A percentile compares a stretch with the other conserved stretches of the same genome.
Conservation (phyloP, 2,888 invertebrate genomes). For the Leptinotarsa peninsularis region DNA sequence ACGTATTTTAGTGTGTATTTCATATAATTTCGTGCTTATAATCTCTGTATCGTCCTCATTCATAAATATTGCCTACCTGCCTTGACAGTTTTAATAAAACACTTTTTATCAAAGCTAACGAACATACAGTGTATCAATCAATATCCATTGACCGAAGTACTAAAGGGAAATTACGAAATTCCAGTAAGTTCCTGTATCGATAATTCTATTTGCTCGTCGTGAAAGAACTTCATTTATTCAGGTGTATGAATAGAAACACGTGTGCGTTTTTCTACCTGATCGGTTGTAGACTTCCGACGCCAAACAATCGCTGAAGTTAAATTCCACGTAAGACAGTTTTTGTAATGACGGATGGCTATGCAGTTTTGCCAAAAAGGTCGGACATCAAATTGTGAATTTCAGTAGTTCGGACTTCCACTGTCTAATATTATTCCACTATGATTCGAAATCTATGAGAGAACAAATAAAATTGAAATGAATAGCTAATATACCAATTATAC, state of each 20-base stretch:
- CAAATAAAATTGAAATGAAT: no score
- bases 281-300: neutral
- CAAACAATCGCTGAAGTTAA: neutral
- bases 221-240: neutral
- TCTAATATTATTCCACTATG: no score
- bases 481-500: no score
- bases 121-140: constrained; percentile 5
- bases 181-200: constrained; percentile 16
- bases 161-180: constrained; percentile 4
- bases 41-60: neutral
- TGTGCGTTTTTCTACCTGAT: constrained; percentile 13
- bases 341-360: neutral
- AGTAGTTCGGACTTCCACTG: no score
- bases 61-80: neutral
- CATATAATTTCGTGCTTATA: no score
- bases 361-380: neutral
- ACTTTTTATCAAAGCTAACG: neutral
- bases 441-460: no score
- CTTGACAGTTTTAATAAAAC: neutral
- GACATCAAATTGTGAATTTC: neutral
- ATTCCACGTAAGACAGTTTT: neutral
- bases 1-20: no score
- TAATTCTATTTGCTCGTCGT: constrained; percentile 23
- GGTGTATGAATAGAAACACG: constrained; percentile 16
- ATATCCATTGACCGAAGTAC: neutral